Evolutionary conservation across 1,140 invertebrate genomes (phyloP).

Genomic region (Megalopta genalis): DNA sequence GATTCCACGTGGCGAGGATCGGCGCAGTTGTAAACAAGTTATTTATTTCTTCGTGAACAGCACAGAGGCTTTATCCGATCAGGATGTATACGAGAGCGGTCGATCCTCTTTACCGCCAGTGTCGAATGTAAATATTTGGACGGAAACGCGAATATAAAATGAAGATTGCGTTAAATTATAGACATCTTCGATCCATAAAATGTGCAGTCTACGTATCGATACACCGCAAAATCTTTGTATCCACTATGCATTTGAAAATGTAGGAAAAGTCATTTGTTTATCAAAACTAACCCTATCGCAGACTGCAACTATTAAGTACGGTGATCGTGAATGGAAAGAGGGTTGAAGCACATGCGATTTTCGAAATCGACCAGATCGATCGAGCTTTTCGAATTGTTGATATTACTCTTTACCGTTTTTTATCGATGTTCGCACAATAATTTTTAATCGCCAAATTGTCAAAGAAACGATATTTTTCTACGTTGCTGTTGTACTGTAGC

Average conservation of each 20-base stretch:
- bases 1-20: conserved; percentile 85
- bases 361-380: background rate
- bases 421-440: background rate
- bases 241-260: too few relatives aligned
- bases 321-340: background rate
- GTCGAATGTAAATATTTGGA: too few relatives aligned
- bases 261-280: too few relatives aligned
- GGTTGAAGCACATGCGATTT: background rate
- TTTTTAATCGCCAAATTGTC: background rate
- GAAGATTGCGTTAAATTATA: too few relatives aligned
- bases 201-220: too few relatives aligned
- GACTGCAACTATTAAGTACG: too few relatives aligned
- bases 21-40: conserved; percentile 67
- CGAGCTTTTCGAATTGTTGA: background rate
- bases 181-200: too few relatives aligned
- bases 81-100: conserved; percentile 20
- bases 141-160: too few relatives aligned
- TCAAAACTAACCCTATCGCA: too few relatives aligned
- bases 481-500: conserved; percentile 1
- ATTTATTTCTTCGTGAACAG: background rate
- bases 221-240: too few relatives aligned
- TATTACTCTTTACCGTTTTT: background rate
- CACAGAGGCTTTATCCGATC: conserved; percentile 11
- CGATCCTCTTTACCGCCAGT: too few relatives aligned
- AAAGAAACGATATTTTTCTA: conserved; percentile 8